Base-by-base conservation (phyloP, 2,888 invertebrate species). In the Lasioglossum lativentre region DNA sequence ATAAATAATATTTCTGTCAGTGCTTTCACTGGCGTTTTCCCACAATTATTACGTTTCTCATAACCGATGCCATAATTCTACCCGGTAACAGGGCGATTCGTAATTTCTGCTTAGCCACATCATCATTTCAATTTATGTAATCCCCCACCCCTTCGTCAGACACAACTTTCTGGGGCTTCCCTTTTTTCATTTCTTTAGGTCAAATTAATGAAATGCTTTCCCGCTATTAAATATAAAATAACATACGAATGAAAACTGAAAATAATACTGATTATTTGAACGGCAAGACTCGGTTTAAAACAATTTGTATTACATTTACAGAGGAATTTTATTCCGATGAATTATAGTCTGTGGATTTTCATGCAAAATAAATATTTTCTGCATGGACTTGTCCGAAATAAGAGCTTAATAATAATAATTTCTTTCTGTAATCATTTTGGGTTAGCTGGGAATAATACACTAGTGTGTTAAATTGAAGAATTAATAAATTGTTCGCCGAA, bases 1-100 rank as follows among this genome's bases (percentile, higher is more conserved):
- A 87, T 90, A 90, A 90, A 90, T 90, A 90, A 90, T 86, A 86
- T 90, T 90, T 84, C 90, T 86, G 90, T 88, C 90, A 82, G 81
- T 83, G 85, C 77, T 83, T 78, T 83, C 85, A 68, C 27, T 76
- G 85, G 77, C 85, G 80, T 89, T 89, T 83, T 75, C 87, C 88
- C 88, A 84, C 90, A 85, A 90, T 90, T 90, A 90, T 90, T 90
- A 83, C 88, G 83, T 87, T 89, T 87, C 90, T 87, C 86, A 88
- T 90, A 90, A 88, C 87, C 87, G 84, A 89, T 89, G 89, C 87
- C 87, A 86, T 88, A 90, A 89, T 89, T 89, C 84, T 90, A 83
- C 80, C 83, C 72, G 66, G 80, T 82, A 86, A 77, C 87, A 82
- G 78, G 82, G 75, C 83, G 82, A 86, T 89, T 83, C 83, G 85